Conservation (phyloP, 2,888 invertebrate species). For the Leucoptera coffeella region DNA sequence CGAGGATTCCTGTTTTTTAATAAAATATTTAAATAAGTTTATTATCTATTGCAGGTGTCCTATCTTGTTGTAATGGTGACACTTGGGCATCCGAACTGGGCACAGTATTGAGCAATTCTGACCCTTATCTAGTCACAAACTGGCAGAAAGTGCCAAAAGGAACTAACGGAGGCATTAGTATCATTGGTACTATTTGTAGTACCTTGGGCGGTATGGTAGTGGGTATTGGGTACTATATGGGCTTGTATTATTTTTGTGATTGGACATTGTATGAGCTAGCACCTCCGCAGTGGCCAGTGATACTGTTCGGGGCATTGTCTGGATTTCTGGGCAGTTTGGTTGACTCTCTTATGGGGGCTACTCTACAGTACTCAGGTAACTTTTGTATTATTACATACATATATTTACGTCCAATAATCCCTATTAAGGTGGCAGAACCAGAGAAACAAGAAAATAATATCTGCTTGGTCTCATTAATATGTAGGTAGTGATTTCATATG, state of each 20-base stretch:
- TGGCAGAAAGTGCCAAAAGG: slow-evolving; percentile 73
- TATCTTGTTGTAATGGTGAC: slow-evolving; percentile 81
- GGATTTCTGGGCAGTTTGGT: slow-evolving; percentile 77
- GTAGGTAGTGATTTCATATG: no score
- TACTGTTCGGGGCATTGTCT: slow-evolving; percentile 63
- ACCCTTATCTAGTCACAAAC: slow-evolving; percentile 71
- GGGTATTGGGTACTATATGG: slow-evolving; percentile 66
- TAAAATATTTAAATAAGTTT: slow-evolving; percentile 2
- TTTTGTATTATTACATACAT: slow-evolving; percentile 1
- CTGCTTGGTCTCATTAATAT: no score
- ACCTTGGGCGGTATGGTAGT: slow-evolving; percentile 63
- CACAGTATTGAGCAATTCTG: slow-evolving; percentile 59
- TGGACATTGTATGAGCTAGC: slow-evolving; percentile 46
- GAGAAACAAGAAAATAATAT: no score
- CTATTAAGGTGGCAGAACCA: no score
- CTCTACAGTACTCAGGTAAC: slow-evolving; percentile 77
- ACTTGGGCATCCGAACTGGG: slow-evolving; percentile 90
- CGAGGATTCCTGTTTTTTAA: no score
- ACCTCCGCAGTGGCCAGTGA: slow-evolving; percentile 74
- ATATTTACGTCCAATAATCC: no score
- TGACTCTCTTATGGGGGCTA: slow-evolving; percentile 81
- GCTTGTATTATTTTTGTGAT: slow-evolving; percentile 59
- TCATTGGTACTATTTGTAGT: slow-evolving; percentile 51
- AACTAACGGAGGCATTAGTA: slow-evolving; percentile 83
- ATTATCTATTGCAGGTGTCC: slow-evolving; percentile 46